These are phyloP conservation scores for Rhopalosiphum maidis DNA, from an alignment of 1,140 invertebrate genomes.

Conservation along the genomic window DNA sequence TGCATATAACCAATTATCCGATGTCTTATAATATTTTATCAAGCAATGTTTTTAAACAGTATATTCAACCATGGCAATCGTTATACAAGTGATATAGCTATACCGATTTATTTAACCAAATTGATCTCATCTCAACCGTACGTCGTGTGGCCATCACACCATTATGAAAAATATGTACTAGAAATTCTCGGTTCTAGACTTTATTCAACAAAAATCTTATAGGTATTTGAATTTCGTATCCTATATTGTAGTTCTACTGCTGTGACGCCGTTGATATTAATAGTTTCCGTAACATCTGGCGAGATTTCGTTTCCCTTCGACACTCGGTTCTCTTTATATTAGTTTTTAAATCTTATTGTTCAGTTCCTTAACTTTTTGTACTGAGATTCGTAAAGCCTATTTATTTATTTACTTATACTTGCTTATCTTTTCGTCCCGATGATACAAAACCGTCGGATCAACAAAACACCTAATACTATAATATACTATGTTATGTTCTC, in stretches of 20 bases:
- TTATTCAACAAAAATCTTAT: not conserved
- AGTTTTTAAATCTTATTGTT: not conserved
- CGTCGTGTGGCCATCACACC: not conserved
- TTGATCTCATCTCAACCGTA: not conserved
- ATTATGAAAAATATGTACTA: not conserved
- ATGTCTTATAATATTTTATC: not conserved
- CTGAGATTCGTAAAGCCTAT: not conserved
- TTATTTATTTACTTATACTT: not conserved
- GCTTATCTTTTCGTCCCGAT: not conserved
- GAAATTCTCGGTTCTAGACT: not conserved
- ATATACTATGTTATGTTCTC: not conserved
- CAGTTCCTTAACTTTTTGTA: not conserved
- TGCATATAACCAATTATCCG: no score
- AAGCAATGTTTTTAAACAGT: no score
- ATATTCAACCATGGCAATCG: no score
- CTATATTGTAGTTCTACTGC: not conserved
- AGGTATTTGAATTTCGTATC: not conserved
- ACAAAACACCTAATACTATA: not conserved
- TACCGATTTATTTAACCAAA: not conserved
- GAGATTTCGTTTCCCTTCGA: not conserved
- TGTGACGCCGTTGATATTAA: not conserved
- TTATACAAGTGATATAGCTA: no score
- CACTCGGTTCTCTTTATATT: not conserved
- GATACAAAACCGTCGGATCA: not conserved
- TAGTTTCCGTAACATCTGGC: constrained; percentile 12